Conservation (phyloP, 1,140 invertebrate genomes). For the Procambarus virginalis region DNA sequence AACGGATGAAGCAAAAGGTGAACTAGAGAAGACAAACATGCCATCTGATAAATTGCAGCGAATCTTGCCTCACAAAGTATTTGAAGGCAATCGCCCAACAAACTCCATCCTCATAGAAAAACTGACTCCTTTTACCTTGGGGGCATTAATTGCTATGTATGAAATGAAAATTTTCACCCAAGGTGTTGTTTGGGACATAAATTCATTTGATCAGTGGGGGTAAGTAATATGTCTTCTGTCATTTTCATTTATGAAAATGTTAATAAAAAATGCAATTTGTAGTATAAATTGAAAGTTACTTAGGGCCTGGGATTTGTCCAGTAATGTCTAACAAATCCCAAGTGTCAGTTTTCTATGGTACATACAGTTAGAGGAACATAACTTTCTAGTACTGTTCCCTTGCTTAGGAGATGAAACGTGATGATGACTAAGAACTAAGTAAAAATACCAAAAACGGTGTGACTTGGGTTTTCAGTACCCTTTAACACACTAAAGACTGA, state of each 20-base stretch:
- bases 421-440: too few relatives aligned
- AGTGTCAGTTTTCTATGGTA: too few relatives aligned
- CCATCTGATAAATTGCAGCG: constrained; percentile 79
- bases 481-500: too few relatives aligned
- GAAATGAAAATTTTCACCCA: constrained; percentile 99
- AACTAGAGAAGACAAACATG: constrained; percentile 73
- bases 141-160: constrained; percentile 96
- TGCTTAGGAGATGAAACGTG: too few relatives aligned
- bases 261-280: too few relatives aligned
- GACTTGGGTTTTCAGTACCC: too few relatives aligned
- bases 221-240: constrained; percentile 75
- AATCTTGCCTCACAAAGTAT: constrained; percentile 96
- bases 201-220: constrained; percentile 99
- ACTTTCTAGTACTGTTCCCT: too few relatives aligned
- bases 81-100: constrained; percentile 96
- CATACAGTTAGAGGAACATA: too few relatives aligned
- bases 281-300: too few relatives aligned
- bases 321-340: too few relatives aligned
- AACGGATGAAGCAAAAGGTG: constrained; percentile 77
- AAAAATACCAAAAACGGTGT: too few relatives aligned
- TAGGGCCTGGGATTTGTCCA: too few relatives aligned
- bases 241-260: background rate
- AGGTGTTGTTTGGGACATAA: constrained; percentile 99
- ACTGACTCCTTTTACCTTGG: constrained; percentile 94
- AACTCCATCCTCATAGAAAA: constrained; percentile 97